A percentile compares a stretch with the other conserved stretches of the same genome.
These are phyloP conservation scores for Ramphastos sulfuratus DNA, from an alignment of 2,113 vertebrate species.

Conservation along the genomic window DNA sequence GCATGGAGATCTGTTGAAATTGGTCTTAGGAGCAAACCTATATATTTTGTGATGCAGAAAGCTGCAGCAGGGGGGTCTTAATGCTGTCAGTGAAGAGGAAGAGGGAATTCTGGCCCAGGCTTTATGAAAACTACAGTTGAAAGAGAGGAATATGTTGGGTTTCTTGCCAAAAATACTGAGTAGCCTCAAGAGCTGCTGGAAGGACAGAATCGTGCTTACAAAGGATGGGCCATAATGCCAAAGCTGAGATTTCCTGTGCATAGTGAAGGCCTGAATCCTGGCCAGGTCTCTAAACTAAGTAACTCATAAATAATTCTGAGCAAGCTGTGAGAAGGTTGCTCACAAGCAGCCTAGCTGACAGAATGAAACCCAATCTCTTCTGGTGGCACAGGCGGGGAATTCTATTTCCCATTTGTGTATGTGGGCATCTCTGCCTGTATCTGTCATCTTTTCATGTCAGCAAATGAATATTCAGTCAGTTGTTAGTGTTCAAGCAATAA, in stretches of 20 bases:
- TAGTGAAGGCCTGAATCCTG: constrained; percentile 39
- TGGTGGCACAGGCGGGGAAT: constrained; percentile 34
- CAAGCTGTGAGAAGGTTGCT: constrained; percentile 57
- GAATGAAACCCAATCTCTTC: constrained; percentile 5
- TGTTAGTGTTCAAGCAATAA: background rate
- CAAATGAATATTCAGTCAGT: background rate
- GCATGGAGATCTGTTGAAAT: background rate
- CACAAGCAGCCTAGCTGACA: constrained; percentile 36
- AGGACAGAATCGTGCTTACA: constrained; percentile 33
- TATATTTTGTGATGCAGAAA: background rate
- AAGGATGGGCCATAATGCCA: constrained; percentile 38
- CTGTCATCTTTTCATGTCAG: background rate
- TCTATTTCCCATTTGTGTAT: background rate
- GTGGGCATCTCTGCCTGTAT: background rate
- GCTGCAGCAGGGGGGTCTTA: background rate
- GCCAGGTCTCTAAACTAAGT: constrained; percentile 56
- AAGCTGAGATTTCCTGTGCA: constrained; percentile 57
- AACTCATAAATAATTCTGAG: constrained; percentile 62
- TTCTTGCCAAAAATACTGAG: constrained; percentile 45
- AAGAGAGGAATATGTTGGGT: background rate
- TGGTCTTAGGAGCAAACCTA: background rate
- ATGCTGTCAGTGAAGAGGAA: background rate
- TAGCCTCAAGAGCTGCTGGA: constrained; percentile 22
- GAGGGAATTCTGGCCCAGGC: background rate
- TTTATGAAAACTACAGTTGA: constrained; percentile 18